Evolutionary conservation across 2,797 vertebrate species (phyloP).

Genomic region (Artibeus jamaicensis): DNA sequence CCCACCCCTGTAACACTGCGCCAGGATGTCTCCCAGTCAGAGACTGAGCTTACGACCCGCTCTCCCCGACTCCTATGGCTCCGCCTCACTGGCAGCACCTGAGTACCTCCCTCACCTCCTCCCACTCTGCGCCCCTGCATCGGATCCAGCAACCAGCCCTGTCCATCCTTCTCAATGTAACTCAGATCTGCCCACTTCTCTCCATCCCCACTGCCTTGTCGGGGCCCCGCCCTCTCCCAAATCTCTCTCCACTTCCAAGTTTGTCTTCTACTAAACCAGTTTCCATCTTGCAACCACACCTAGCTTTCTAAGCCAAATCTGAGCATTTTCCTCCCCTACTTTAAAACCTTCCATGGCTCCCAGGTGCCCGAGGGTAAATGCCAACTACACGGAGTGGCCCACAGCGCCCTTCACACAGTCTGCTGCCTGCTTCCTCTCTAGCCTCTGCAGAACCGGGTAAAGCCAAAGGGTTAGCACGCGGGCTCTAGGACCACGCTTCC

Average conservation of each 20-base stretch:
- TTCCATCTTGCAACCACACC: not conserved
- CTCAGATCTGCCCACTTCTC: not conserved
- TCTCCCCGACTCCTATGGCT: accelerated
- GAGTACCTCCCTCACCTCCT: not conserved
- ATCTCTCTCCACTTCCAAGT: not conserved
- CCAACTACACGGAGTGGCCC: not conserved
- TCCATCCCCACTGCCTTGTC: not conserved
- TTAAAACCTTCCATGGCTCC: not conserved
- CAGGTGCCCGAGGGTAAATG: not conserved
- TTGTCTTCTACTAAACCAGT: not conserved
- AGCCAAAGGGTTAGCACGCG: not conserved
- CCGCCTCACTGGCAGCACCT: not conserved
- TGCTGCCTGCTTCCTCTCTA: not conserved
- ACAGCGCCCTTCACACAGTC: not conserved
- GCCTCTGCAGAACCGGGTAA: not conserved
- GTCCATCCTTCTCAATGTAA: not conserved
- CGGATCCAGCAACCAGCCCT: not conserved
- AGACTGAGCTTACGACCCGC: not conserved
- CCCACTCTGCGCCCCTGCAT: not conserved
- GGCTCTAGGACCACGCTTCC: not conserved
- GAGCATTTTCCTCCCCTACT: not conserved
- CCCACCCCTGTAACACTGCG: not conserved
- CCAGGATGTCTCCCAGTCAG: not conserved
- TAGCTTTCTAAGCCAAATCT: not conserved
- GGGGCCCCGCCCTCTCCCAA: not conserved